Evolutionary conservation across 37 sponge, comb jelly and placozoan species (phyloP), one percentile per base, ranked within the genome.

Genomic region (Bolinopsis microptera): DNA sequence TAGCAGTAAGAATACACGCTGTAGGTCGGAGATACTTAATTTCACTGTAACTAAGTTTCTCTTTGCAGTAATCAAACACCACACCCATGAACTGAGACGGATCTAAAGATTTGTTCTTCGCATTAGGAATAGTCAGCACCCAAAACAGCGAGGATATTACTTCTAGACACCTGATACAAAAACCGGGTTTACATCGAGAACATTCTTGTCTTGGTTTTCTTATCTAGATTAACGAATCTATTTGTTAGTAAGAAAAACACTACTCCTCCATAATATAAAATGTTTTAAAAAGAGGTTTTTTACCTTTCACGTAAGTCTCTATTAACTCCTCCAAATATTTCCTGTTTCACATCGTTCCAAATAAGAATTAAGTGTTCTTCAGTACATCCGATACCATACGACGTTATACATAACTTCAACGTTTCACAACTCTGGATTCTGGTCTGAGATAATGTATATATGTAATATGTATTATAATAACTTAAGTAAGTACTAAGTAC

Each of bases 251-350:
- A n/a, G n/a, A n/a, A n/a, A n/a, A n/a, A n/a, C n/a, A n/a, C n/a
- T n/a, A n/a, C n/a, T n/a, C n/a, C n/a, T n/a, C n/a, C n/a, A n/a
- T n/a, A n/a, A n/a, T n/a, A n/a, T n/a, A n/a, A n/a, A n/a, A n/a
- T n/a, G n/a, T n/a, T n/a, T n/a, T n/a, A n/a, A n/a, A n/a, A n/a
- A n/a, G n/a, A n/a, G n/a, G n/a, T n/a, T n/a, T n/a, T n/a, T n/a
- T n/a, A 86, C 90, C 35, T 86, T 40, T 24, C 5, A 23, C 90
- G 34, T 22, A 86, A 24, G 22, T 86, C 61, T 27, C 61, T 41
- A 38, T 86, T 86, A n/a, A 40, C 30, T 40, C 90, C 90, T 0
- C 90, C 61, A 27, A 86, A 86, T 40, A 86, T 86, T 38, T 86
- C 90, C 31, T 18, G 25, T 40, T 86, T 86, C 61, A 86, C 24